phyloP scores from a whole-genome alignment of 2,797 vertebrate species.

The Gadopsis marmoratus region DNA sequence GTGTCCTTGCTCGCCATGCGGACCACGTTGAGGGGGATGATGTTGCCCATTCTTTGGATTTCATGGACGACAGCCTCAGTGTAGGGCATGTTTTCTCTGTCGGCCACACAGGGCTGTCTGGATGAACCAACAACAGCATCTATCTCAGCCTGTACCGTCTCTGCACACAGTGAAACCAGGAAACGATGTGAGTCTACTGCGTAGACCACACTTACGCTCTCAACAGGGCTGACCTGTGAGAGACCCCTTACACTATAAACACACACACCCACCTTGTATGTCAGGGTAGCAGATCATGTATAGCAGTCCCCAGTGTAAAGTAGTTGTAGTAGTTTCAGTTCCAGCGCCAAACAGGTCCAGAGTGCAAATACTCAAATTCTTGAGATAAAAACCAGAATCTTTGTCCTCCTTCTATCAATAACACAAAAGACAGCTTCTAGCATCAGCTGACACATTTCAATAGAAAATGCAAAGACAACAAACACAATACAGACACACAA shows the following conservation, averaged over 20 bases:
- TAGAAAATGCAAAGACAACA: not conserved
- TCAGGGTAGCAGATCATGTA: conserved; percentile 87
- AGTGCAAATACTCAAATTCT: conserved; percentile 76
- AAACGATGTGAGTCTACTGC: not conserved
- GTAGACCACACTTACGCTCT: not conserved
- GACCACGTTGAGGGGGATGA: conserved; percentile 75
- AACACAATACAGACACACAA: fast-evolving
- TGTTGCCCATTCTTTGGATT: conserved; percentile 84
- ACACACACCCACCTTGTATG: conserved; percentile 81
- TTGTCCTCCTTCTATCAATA: conserved; percentile 54
- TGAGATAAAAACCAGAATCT: conserved; percentile 77
- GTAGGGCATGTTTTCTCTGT: conserved; percentile 77
- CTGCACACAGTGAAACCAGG: conserved; percentile 55
- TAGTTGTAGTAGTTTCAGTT: conserved; percentile 81
- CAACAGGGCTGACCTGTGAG: not conserved
- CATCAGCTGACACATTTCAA: not conserved
- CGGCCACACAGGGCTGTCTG: conserved; percentile 62
- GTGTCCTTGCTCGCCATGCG: conserved; percentile 71
- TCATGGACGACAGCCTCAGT: conserved; percentile 81
- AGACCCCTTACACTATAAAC: not conserved
- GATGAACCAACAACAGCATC: conserved; percentile 71
- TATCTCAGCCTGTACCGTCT: conserved; percentile 78
- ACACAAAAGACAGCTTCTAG: not conserved
- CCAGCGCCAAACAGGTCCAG: conserved; percentile 85
- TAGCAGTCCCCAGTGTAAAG: conserved; percentile 87